phyloP scores from a whole-genome alignment of 2,888 invertebrate species.

The Drosophila anomalipes region DNA sequence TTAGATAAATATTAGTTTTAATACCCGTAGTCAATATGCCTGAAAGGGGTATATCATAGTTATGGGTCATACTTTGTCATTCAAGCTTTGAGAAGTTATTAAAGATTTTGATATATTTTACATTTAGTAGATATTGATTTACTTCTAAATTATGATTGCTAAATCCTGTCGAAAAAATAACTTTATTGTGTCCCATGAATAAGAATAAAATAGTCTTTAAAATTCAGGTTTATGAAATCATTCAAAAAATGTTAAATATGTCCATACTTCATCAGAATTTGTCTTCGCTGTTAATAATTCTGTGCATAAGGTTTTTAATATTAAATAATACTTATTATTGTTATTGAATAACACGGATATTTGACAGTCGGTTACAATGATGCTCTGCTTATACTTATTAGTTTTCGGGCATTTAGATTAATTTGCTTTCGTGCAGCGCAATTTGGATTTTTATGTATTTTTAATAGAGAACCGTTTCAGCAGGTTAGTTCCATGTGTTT shows the following conservation, averaged over 20 bases:
- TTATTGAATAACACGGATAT: constrained; percentile 11
- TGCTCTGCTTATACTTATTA: constrained; percentile 30
- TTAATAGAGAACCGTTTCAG: constrained; percentile 63
- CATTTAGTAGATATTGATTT: not conserved
- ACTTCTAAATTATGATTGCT: not conserved
- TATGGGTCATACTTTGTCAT: not conserved
- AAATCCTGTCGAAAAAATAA: not conserved
- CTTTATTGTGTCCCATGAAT: not conserved
- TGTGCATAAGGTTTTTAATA: not conserved
- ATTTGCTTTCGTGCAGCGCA: constrained; percentile 52
- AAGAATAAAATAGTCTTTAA: not conserved
- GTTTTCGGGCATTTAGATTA: constrained; percentile 63
- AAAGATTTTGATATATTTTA: not conserved
- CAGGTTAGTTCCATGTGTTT: constrained; percentile 60
- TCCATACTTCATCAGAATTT: not conserved
- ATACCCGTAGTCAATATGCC: constrained; percentile 32
- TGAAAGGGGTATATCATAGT: constrained; percentile 21
- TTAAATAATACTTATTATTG: not conserved
- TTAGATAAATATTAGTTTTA: constrained; percentile 81
- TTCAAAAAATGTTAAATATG: not conserved
- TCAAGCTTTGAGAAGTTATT: not conserved
- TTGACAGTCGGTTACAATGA: not conserved
- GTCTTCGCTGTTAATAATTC: not conserved
- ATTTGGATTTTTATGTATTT: constrained; percentile 71
- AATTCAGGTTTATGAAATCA: not conserved